Conservation (phyloP, 2,888 invertebrate species). For the Onchidella celtica region DNA sequence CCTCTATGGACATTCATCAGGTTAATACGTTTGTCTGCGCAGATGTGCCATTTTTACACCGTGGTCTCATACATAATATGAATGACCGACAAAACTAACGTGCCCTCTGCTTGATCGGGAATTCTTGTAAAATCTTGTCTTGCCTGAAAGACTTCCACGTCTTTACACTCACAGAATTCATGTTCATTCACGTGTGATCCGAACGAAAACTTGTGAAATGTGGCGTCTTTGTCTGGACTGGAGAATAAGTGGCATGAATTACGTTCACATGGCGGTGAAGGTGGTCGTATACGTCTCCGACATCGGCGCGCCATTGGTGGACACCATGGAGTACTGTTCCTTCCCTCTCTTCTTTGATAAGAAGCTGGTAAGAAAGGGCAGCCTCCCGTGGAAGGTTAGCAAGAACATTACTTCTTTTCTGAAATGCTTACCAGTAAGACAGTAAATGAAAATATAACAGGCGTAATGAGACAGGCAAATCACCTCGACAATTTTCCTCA, state of each 20-base stretch:
- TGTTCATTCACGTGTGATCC: neutral
- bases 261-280: conserved; percentile 54
- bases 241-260: neutral
- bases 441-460: conserved; percentile 74
- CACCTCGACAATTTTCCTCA: conserved; percentile 70
- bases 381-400: conserved; percentile 52
- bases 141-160: too few species aligned
- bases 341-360: conserved; percentile 42
- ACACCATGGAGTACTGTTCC: conserved; percentile 57
- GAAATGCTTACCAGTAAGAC: conserved; percentile 71
- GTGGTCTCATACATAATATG: too few species aligned
- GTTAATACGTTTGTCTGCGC: too few species aligned
- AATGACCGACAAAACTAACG: too few species aligned
- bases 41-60: too few species aligned
- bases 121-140: too few species aligned
- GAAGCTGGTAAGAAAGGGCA: conserved; percentile 42
- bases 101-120: too few species aligned
- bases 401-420: conserved; percentile 58
- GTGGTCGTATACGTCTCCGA: conserved; percentile 56
- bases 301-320: conserved; percentile 54
- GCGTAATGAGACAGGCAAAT: conserved; percentile 75
- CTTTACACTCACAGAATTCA: too few species aligned
- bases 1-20: too few species aligned
- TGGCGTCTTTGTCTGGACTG: neutral
- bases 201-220: neutral